Evolutionary conservation across 2,888 invertebrate species (phyloP).

Genomic region (Bombyx huttoni): DNA sequence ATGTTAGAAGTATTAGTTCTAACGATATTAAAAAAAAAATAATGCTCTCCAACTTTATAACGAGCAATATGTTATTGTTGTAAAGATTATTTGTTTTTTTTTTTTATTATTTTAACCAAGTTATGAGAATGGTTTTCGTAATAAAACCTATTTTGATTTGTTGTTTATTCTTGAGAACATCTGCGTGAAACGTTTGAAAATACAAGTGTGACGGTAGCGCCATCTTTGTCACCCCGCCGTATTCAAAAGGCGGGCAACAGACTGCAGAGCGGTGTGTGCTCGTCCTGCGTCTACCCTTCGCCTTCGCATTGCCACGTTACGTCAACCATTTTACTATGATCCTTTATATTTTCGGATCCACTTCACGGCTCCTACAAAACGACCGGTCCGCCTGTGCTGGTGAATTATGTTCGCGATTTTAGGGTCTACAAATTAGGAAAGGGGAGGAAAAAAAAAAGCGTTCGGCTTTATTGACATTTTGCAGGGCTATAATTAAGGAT

Average conservation of each 20-base stretch:
- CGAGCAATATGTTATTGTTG: too few species aligned
- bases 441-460: slow-evolving; percentile 49
- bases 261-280: slow-evolving; percentile 29
- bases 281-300: slow-evolving; percentile 56
- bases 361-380: background rate
- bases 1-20: too few species aligned
- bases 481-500: slow-evolving; percentile 62
- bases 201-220: slow-evolving; percentile 24
- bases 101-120: background rate
- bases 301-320: slow-evolving; percentile 51
- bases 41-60: background rate
- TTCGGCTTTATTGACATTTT: slow-evolving; percentile 64
- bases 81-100: too few species aligned
- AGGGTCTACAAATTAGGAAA: slow-evolving; percentile 64
- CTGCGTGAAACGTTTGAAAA: slow-evolving; percentile 31
- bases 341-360: slow-evolving; percentile 5
- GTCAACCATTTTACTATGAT: slow-evolving; percentile 27
- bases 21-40: background rate
- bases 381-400: slow-evolving; percentile 17
- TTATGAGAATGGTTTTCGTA: too few species aligned
- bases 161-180: background rate
- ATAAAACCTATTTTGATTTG: too few species aligned
- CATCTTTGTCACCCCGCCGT: slow-evolving; percentile 29
- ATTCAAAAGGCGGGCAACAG: slow-evolving; percentile 30
- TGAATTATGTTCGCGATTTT: slow-evolving; percentile 45